Conservation (phyloP, 2,113 vertebrate genomes). For the Chamaea fasciata region DNA sequence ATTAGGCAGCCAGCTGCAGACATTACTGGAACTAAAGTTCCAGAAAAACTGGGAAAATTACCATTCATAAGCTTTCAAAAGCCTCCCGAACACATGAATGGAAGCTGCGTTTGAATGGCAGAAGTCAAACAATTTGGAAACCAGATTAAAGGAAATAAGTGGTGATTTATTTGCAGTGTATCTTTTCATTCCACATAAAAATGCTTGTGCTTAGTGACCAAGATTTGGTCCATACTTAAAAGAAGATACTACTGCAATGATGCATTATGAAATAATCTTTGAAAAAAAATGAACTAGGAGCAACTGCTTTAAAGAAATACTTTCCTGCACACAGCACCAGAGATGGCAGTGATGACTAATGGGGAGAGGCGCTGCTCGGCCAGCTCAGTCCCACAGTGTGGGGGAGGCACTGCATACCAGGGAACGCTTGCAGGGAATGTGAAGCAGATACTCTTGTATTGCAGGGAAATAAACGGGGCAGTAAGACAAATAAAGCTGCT, state of each 20-base stretch:
- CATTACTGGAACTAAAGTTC: neutral
- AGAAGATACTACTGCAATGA: neutral
- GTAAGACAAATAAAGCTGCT: neutral
- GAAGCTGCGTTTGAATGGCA: neutral
- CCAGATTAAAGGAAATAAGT: neutral
- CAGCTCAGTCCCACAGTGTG: neutral
- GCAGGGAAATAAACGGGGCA: neutral
- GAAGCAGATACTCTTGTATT: neutral
- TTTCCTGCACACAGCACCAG: neutral
- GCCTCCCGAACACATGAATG: neutral
- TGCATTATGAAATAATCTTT: neutral
- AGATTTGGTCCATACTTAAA: neutral
- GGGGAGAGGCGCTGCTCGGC: neutral
- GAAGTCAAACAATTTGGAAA: neutral
- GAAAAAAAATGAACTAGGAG: neutral
- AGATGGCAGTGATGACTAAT: neutral
- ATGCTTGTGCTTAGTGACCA: neutral
- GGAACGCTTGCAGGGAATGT: neutral
- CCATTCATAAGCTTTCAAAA: neutral
- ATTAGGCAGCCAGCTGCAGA: slow-evolving; percentile 10
- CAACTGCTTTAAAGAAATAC: neutral
- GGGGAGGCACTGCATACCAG: neutral
- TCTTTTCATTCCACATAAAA: neutral
- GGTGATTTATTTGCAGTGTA: neutral
- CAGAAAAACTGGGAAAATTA: slow-evolving; percentile 26